A percentile compares a stretch with the other conserved stretches of the same genome.
Conservation (phyloP, 2,888 invertebrate species). For the Sicus ferrugineus region DNA sequence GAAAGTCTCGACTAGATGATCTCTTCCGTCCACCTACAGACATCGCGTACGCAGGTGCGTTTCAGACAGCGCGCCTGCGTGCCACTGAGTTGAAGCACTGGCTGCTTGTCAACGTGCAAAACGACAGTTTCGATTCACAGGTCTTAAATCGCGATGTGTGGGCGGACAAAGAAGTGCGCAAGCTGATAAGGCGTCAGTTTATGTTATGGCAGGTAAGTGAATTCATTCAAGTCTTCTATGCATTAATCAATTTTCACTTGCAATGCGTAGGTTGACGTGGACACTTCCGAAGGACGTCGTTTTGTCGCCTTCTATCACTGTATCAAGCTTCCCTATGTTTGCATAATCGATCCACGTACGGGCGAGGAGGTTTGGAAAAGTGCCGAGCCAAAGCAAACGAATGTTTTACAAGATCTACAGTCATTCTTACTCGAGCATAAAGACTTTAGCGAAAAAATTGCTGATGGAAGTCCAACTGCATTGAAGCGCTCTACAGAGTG, state of each 20-base stretch:
- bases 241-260: neutral
- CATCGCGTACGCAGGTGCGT: constrained; percentile 70
- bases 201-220: constrained; percentile 72
- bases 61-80: constrained; percentile 68
- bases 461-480: constrained; percentile 51
- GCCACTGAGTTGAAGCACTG: constrained; percentile 70
- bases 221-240: neutral
- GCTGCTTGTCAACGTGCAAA: constrained; percentile 76
- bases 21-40: constrained; percentile 75
- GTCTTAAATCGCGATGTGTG: constrained; percentile 76
- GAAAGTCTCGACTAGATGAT: constrained; percentile 70
- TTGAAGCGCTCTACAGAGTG: constrained; percentile 49
- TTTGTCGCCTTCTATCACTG: constrained; percentile 74
- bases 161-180: constrained; percentile 70
- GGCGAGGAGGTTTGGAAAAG: constrained; percentile 68
- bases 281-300: constrained; percentile 70
- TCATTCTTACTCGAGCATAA: constrained; percentile 53
- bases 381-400: constrained; percentile 52
- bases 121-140: constrained; percentile 74
- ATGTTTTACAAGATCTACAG: constrained; percentile 50
- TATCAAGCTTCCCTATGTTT: constrained; percentile 70
- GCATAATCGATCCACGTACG: constrained; percentile 74
- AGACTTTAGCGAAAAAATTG: constrained; percentile 49
- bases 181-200: constrained; percentile 71
- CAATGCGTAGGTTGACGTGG: constrained; percentile 49